Evolutionary conservation across 2,888 invertebrate genomes (phyloP), one percentile per base, ranked within the genome.

Genomic region (Agrenia bidenticulata): DNA sequence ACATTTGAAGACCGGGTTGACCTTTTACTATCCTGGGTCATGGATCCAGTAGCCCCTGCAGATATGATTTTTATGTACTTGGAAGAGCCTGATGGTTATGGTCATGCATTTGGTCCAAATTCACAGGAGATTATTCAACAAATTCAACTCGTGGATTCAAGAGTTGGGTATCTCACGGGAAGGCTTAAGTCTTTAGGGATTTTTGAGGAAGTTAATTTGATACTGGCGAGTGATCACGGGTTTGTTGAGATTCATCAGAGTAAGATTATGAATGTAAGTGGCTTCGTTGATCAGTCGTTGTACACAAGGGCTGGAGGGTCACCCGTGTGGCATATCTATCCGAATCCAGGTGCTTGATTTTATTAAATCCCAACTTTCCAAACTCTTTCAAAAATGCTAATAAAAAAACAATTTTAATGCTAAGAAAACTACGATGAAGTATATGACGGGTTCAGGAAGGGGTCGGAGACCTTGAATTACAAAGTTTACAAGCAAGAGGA

Each of bases 21-120:
- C 70, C 82, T 78, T 1, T 82, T 83, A 1, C 79, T 87, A 27
- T 79, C 81, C 0, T 88, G 87, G 87, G 81, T 87, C 56, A 79
- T 78, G 23, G 77, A 87, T 78, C 79, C 81, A 4, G 76, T 77
- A 13, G 83, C 81, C 63, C 88, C 88, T 11, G 86, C 87, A 0
- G 89, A 89, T 80, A 80, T 89, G 59, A 85, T 87, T 1, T 81
- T 88, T 79, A 64, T 88, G 51, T 89, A 89, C 77, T 84, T 87
- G 75, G 86, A 87, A 73, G 85, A 89, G 76, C 89, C 89, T 0
- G 89, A 89, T 79, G 80, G 79, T 9, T 69, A n/a, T 27, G 15
- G 51, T 0, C 89, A 89, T 79, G 78, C 77, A 0, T 83, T 81
- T 77, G 88, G 87, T 0, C 84, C 85, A 5, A 81, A 85, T 45